These are phyloP conservation scores for Castor canadensis DNA, from an alignment of 2,113 vertebrate genomes.

Conservation along the genomic window DNA sequence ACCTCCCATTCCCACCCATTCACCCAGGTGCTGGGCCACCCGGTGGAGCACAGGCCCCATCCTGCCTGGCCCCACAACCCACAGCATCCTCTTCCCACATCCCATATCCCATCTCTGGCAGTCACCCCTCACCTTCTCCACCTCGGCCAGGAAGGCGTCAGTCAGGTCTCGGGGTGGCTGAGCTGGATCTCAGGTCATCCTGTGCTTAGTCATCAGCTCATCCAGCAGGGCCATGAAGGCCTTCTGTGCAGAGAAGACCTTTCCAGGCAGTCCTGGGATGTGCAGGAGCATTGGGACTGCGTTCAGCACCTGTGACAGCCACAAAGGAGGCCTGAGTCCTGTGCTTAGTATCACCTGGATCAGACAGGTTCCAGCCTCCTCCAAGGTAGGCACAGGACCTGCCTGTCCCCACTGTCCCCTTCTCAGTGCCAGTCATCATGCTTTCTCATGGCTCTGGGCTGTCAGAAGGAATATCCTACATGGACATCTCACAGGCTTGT, in stretches of 20 bases:
- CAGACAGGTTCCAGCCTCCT: rapidly evolving
- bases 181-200: slow-evolving; percentile 58
- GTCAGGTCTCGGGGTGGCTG: slow-evolving; percentile 76
- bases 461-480: neutral
- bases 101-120: rapidly evolving
- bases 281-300: slow-evolving; percentile 50
- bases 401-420: neutral
- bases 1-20: neutral
- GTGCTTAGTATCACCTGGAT: neutral
- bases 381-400: neutral
- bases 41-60: no score
- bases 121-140: slow-evolving; percentile 80
- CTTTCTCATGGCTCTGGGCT: neutral
- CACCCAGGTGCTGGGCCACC: no score
- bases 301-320: slow-evolving; percentile 68
- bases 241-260: neutral
- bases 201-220: slow-evolving; percentile 61
- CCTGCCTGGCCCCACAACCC: rapidly evolving
- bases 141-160: slow-evolving; percentile 80
- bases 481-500: no score
- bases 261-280: slow-evolving; percentile 73
- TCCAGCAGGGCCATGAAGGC: slow-evolving; percentile 40
- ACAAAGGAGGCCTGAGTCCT: neutral
- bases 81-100: rapidly evolving
- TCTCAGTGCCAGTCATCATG: neutral